Evolutionary conservation across 35 echinoderm and acorn worm species (phyloP), one percentile per base, ranked within the genome.

Genomic region (Lytechinus variegatus): DNA sequence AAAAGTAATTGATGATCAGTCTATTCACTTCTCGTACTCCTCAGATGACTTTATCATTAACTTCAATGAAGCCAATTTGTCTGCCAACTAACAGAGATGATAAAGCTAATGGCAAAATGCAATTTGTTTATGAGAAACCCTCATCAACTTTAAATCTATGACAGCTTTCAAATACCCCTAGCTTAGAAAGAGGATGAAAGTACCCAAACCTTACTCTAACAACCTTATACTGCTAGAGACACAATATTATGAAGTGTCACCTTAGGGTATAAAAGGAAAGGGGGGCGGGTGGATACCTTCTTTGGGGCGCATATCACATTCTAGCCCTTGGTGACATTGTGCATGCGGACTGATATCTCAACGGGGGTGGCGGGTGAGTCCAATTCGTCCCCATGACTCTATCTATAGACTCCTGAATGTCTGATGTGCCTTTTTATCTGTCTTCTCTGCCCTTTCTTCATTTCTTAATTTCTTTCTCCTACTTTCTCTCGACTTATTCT

Each of bases 201-300:
- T 79, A 79, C 21, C 66, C 66, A 79, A 79, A 79, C 66, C 66
- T 79, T 79, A 79, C n/a, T 79, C 66, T 79, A 79, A 79, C n/a
- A 19, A 79, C n/a, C 66, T 24, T 79, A 79, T 19, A 16, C 66
- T 19, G 66, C 66, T 79, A 79, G 66, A 79, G 66, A 79, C 66
- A 79, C 66, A 79, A 79, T 79, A 79, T 79, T 79, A 79, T 79
- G 66, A 79, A 79, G 66, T 79, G 66, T 79, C 66, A 79, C 66
- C 66, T 79, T 24, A 79, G 66, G 66, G 19, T 16, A 44, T 44
- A 44, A 79, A 79, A 79, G 19, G 66, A n/a, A 44, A 79, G 66
- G 66, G 66, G 66, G 66, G 56, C 56, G 56, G 66, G 66, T 24
- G 66, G 66, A 79, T 79, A 79, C 66, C 66, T 79, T 79, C 66